These are phyloP conservation scores for Asteroscopus sphinx DNA, from an alignment of 2,888 invertebrate genomes.

Conservation along the genomic window DNA sequence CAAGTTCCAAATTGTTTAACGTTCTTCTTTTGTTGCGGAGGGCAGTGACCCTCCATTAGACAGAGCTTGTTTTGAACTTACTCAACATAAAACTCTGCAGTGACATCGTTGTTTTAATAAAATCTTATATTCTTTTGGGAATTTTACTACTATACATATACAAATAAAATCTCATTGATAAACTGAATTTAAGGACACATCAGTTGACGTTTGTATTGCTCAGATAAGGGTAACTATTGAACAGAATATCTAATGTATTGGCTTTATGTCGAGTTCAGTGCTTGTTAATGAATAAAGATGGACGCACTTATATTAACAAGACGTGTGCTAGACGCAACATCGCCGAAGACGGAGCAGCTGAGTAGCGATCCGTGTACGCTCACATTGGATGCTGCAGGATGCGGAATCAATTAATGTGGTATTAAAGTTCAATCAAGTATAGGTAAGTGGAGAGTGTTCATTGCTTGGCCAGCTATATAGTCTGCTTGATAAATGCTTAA, in stretches of 20 bases:
- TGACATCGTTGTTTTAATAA: too few relatives aligned
- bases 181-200: not conserved
- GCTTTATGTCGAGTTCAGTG: not conserved
- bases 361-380: not conserved
- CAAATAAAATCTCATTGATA: too few relatives aligned
- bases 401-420: not conserved
- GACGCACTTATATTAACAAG: slow-evolving; percentile 10
- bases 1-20: not conserved
- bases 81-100: not conserved
- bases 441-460: too few relatives aligned
- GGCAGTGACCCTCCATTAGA: not conserved
- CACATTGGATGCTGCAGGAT: not conserved
- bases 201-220: not conserved
- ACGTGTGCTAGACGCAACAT: not conserved
- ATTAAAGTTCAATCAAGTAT: not conserved
- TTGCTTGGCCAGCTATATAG: too few relatives aligned
- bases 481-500: too few relatives aligned
- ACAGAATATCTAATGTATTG: not conserved
- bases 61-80: not conserved
- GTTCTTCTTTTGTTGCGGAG: not conserved
- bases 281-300: slow-evolving; percentile 19
- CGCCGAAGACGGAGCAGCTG: not conserved
- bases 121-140: too few relatives aligned
- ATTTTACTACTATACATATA: too few relatives aligned
- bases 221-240: not conserved